Percentiles rank a stretch among this genome's conserved stretches.
Conservation (phyloP, 2,888 invertebrate species). For the Tenthredo distinguenda region DNA sequence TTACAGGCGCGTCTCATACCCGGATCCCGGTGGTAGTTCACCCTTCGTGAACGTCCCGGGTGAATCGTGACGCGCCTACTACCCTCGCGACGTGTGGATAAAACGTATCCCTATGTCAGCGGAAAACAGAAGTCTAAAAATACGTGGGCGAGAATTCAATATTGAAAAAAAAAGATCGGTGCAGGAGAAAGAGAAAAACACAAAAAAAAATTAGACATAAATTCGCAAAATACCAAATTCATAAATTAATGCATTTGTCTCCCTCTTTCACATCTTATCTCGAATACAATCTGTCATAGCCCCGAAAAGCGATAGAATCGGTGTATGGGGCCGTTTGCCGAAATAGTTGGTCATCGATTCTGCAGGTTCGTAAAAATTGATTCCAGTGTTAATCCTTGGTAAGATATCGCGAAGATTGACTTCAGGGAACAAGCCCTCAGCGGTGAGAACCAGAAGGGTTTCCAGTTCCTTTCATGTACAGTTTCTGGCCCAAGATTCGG, state of each 20-base stretch:
- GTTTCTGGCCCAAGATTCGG: neutral
- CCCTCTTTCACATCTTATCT: neutral
- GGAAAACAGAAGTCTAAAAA: neutral
- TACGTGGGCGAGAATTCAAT: neutral
- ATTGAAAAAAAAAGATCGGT: neutral
- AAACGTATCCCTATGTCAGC: neutral
- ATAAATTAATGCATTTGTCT: neutral
- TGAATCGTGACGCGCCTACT: conserved; percentile 27
- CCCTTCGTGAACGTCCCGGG: conserved; percentile 26
- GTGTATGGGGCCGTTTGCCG: neutral
- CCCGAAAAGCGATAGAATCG: neutral
- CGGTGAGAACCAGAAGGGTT: neutral
- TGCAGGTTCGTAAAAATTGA: neutral
- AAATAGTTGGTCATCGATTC: neutral
- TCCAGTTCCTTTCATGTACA: neutral
- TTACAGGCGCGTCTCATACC: conserved; percentile 23
- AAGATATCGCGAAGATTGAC: neutral
- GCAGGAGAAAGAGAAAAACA: neutral
- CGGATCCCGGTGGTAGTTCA: neutral
- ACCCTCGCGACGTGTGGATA: neutral
- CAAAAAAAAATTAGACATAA: neutral
- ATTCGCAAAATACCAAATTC: neutral
- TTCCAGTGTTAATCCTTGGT: neutral
- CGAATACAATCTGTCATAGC: neutral
- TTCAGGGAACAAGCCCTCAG: neutral